Conservation (phyloP, 2,888 invertebrate species). For the Microchrysa polita region DNA sequence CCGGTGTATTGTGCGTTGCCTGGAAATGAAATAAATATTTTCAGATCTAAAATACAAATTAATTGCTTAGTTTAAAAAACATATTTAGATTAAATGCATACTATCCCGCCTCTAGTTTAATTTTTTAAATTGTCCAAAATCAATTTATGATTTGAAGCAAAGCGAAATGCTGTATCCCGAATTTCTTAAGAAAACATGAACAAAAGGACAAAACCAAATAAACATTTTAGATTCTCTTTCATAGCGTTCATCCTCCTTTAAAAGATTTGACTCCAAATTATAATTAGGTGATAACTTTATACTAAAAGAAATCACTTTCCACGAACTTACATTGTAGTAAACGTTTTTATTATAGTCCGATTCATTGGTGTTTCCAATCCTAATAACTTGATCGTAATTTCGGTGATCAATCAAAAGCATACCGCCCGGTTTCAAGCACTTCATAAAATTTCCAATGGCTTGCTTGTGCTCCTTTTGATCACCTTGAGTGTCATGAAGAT, state of each 20-base stretch:
- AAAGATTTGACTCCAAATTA: no score
- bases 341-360: slow-evolving; percentile 72
- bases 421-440: slow-evolving; percentile 86
- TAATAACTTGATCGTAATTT: slow-evolving; percentile 85
- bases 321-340: slow-evolving; percentile 88
- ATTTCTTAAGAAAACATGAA: no score
- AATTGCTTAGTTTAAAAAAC: no score
- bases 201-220: no score
- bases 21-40: slow-evolving; percentile 59
- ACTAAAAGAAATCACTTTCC: no score
- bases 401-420: slow-evolving; percentile 87
- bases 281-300: no score
- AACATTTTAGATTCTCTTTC: no score
- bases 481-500: slow-evolving; percentile 81
- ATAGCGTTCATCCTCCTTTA: no score
- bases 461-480: slow-evolving; percentile 82
- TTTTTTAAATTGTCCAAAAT: neutral
- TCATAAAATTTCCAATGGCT: slow-evolving; percentile 82
- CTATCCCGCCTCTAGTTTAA: no score
- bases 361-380: slow-evolving; percentile 78
- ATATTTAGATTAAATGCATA: no score
- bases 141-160: no score
- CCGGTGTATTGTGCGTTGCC: slow-evolving; percentile 75
- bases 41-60: neutral
- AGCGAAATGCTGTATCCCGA: no score